These are phyloP conservation scores for Choloepus hoffmanni DNA, from an alignment of 2,113 vertebrate species.

Conservation along the genomic window DNA sequence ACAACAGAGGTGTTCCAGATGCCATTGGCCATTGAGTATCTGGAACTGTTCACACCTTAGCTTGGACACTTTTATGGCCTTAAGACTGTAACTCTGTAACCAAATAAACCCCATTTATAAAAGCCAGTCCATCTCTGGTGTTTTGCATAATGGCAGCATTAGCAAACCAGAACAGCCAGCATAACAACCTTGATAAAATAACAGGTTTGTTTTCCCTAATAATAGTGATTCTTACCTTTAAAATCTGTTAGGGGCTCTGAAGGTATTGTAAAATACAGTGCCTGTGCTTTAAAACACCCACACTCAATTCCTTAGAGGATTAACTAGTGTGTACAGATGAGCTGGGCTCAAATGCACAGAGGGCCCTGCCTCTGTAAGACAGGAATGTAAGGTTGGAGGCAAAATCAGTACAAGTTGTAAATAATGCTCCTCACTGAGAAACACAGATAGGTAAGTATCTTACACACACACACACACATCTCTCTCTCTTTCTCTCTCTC, in stretches of 20 bases:
- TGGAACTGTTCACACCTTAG: too few relatives aligned
- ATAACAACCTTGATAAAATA: slow-evolving; percentile 45
- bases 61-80: too few relatives aligned
- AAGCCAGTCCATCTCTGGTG: too few relatives aligned
- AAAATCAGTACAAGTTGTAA: background rate
- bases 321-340: slow-evolving; percentile 1
- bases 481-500: too few relatives aligned
- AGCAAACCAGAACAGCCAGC: too few relatives aligned
- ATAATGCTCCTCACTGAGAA: background rate
- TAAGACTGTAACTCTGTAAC: too few relatives aligned
- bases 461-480: fast-evolving
- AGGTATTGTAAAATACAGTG: background rate
- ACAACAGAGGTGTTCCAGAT: too few relatives aligned
- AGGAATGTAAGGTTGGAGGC: background rate
- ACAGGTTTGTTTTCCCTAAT: background rate
- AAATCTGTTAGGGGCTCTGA: slow-evolving; percentile 49
- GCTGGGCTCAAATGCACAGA: background rate
- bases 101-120: too few relatives aligned
- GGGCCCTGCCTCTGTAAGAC: background rate
- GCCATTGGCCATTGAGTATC: too few relatives aligned
- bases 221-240: slow-evolving; percentile 42
- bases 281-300: slow-evolving; percentile 33
- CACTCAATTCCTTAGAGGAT: background rate
- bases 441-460: background rate
- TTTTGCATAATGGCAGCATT: too few relatives aligned